These are phyloP conservation scores for Amphimedon queenslandica DNA, from an alignment of 37 sponge, comb jelly and placozoan genomes.

Conservation along the genomic window DNA sequence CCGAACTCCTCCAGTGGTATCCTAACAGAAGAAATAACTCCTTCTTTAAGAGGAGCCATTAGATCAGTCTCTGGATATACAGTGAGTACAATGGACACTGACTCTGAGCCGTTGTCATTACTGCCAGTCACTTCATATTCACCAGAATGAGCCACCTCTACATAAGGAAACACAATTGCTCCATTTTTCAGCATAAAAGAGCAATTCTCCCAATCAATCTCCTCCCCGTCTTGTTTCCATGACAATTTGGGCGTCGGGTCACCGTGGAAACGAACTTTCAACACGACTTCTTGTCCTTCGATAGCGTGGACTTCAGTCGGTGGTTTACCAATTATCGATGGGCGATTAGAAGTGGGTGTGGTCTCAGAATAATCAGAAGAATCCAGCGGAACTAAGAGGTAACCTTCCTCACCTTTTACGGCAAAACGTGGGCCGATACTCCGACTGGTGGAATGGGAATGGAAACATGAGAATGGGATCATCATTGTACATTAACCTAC, in stretches of 20 bases:
- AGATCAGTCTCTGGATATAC: conserved; percentile 14
- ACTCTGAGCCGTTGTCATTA: neutral
- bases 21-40: neutral
- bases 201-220: neutral
- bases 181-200: neutral
- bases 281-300: conserved; percentile 4
- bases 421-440: neutral
- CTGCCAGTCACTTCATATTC: neutral
- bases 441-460: too few species aligned
- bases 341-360: neutral
- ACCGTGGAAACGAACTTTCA: neutral
- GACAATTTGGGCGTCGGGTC: neutral
- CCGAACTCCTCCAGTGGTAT: conserved; percentile 22
- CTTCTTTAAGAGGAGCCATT: neutral
- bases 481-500: too few species aligned
- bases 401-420: neutral
- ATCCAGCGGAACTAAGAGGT: neutral
- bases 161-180: neutral
- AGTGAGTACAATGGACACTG: neutral
- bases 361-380: neutral
- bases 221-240: neutral
- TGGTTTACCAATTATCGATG: neutral
- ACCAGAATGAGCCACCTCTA: neutral
- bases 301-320: conserved; percentile 1
- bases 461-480: too few species aligned